Evolutionary conservation across 2,888 invertebrate species (phyloP).

Genomic region (Gymnocheta viridis): DNA sequence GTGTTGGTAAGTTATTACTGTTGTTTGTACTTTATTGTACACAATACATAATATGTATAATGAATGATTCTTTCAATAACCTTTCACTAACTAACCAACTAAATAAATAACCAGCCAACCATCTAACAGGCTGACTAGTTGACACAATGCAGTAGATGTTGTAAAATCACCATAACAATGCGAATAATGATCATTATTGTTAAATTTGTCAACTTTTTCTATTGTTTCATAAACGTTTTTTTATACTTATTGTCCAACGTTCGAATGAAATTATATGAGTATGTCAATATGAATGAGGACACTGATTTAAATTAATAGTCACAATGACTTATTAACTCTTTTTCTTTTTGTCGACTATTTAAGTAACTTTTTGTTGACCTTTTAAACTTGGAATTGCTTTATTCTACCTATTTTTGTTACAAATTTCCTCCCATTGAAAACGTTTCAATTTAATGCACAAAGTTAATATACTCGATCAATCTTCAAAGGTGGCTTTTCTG

Average conservation of each 20-base stretch:
- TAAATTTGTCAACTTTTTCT: constrained; percentile 49
- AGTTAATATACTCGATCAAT: constrained; percentile 61
- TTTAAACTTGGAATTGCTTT: background rate
- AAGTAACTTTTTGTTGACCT: constrained; percentile 55
- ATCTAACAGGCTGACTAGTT: constrained; percentile 26
- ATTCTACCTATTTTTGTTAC: constrained; percentile 2
- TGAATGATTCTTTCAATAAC: constrained; percentile 36
- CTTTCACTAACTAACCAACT: background rate
- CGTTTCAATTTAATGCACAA: constrained; percentile 2
- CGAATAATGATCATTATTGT: constrained; percentile 58
- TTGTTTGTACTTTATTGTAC: constrained; percentile 1
- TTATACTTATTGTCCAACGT: background rate
- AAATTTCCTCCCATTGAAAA: constrained; percentile 14
- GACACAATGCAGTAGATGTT: constrained; percentile 23
- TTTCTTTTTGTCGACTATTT: constrained; percentile 7
- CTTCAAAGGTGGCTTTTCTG: constrained; percentile 13
- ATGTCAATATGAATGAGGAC: constrained; percentile 1
- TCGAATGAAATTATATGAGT: background rate
- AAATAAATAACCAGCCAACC: background rate
- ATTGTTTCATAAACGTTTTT: constrained; percentile 3
- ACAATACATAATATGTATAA: constrained; percentile 23
- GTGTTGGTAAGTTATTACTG: constrained; percentile 18
- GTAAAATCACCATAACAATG: constrained; percentile 58
- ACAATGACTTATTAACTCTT: constrained; percentile 45
- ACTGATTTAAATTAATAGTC: constrained; percentile 56